Conservation (phyloP, 2,113 vertebrate species). For the Antechinus stuartii region DNA sequence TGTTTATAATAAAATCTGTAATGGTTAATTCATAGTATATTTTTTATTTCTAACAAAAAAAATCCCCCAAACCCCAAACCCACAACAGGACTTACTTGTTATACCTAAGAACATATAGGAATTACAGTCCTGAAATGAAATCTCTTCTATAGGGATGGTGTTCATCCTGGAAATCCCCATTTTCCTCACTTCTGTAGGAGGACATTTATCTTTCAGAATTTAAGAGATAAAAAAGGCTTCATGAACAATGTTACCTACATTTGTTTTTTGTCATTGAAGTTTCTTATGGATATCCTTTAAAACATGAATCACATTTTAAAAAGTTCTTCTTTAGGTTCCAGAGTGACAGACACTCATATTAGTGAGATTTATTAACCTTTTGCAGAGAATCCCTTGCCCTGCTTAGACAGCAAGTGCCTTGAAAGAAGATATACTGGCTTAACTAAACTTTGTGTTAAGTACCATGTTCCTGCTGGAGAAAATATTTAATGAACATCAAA, state of each 20-base stretch:
- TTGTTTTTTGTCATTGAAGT: constrained; percentile 21
- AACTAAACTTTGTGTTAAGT: background rate
- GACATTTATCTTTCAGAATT: constrained; percentile 51
- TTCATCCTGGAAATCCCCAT: constrained; percentile 65
- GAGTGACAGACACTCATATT: background rate
- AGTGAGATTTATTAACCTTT: background rate
- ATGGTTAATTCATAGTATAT: background rate
- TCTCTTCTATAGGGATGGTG: constrained; percentile 6
- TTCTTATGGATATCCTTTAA: constrained; percentile 32
- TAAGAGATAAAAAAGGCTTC: constrained; percentile 57
- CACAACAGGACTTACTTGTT: background rate
- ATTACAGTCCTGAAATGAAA: constrained; percentile 29
- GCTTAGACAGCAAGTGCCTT: background rate
- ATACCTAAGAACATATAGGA: background rate
- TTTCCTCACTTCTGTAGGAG: constrained; percentile 48
- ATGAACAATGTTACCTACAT: background rate
- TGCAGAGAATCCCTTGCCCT: background rate
- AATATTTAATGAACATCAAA: background rate
- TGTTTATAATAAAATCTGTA: constrained; percentile 24
- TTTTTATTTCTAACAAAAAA: background rate
- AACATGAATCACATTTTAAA: constrained; percentile 32
- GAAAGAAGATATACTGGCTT: background rate
- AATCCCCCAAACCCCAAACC: background rate
- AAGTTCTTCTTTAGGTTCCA: background rate
- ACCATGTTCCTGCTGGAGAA: background rate